Evolutionary conservation across 64 coral and sea anemone species (phyloP), one percentile per base, ranked within the genome.

Genomic region (Pocillopora verrucosa): DNA sequence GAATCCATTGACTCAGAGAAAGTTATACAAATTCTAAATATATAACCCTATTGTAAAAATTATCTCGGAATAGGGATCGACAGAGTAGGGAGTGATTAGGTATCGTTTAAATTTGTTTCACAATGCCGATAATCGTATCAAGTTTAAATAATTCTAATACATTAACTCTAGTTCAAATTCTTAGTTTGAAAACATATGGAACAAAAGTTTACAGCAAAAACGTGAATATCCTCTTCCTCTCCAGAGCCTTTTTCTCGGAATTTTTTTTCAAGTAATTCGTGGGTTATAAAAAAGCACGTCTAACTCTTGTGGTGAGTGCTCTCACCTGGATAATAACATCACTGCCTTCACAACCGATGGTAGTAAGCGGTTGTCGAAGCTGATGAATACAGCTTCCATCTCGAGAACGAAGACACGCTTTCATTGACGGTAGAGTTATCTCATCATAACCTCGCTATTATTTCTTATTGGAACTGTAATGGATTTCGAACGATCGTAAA

Each of bases 351-450:
- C 90, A 73, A 16, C 90, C 90, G 11, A 92, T 62, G 20, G 83
- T 92, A 24, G 90, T 92, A 11, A 87, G 15, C 10, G 90, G 59
- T 35, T 92, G 65, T 37, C 90, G 79, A 17, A 92, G 83, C 34
- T 92, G 90, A 74, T 92, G 59, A 34, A 92, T 61, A 38, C 82
- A 87, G n/a, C 38, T 87, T 59, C 90, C 90, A 87, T 92, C 84
- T 67, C 86, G 76, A 17, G 90, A 87, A 64, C 90, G 75, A 35
- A 92, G 83, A 69, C 65, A 80, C 12, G 78, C 90, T 82, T 92
- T 92, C 90, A 92, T 92, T 73, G 72, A 76, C 36, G 86, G 20
- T 26, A 70, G 26, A 10, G 56, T 56, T 57, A 41, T 72, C 11
- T 67, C 19, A 45, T 83, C 17, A 37, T 17, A 83, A 67, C 63